Conservation (phyloP, 2,797 vertebrate species). For the Oreortyx pictus region DNA sequence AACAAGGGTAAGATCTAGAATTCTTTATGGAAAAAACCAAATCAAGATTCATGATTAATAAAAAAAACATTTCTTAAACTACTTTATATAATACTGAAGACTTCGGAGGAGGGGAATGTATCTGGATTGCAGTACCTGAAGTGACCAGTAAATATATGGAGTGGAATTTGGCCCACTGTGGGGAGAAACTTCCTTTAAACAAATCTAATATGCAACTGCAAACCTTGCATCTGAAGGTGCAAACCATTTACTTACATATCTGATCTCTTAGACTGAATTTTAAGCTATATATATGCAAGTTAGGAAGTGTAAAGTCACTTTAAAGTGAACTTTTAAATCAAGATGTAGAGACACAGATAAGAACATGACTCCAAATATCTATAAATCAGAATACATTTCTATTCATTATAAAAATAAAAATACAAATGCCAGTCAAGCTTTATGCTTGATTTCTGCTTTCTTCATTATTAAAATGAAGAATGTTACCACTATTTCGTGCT, state of each 20-base stretch:
- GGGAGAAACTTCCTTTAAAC: neutral
- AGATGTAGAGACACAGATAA: neutral
- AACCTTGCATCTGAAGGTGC: neutral
- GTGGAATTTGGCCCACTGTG: rapidly evolving
- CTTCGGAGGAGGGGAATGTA: neutral
- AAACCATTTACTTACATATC: neutral
- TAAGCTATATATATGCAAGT: neutral
- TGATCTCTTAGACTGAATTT: neutral
- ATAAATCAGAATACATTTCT: neutral
- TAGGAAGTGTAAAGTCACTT: neutral
- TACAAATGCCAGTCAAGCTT: neutral
- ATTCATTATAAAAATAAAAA: neutral
- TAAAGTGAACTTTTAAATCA: neutral
- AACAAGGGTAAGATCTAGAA: neutral
- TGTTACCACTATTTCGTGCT: neutral
- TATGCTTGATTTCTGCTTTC: neutral
- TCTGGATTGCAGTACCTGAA: rapidly evolving
- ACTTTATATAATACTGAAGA: neutral
- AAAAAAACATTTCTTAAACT: neutral
- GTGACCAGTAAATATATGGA: neutral
- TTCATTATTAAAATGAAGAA: neutral
- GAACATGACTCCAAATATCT: neutral
- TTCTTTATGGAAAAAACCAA: neutral
- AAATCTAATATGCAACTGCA: neutral
- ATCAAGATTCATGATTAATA: neutral